Evolutionary conservation across 2,113 vertebrate genomes (phyloP).

Genomic region (Chionodraco myersi): DNA sequence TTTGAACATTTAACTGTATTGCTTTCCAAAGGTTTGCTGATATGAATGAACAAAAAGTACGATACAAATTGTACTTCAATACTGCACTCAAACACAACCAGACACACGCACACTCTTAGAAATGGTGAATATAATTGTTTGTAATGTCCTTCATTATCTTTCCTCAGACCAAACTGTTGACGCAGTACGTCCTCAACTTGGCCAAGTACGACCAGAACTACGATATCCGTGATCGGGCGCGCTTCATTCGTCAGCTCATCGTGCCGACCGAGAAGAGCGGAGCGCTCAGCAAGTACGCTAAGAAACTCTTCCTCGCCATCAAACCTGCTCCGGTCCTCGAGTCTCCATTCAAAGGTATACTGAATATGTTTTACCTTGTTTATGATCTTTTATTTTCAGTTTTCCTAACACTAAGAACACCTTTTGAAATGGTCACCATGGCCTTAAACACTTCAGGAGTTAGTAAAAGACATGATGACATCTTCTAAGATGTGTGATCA

Average conservation of each 20-base stretch:
- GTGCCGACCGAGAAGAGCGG: slow-evolving; percentile 97
- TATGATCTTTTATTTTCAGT: too few species aligned
- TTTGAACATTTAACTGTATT: slow-evolving; percentile 48
- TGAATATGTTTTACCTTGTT: too few species aligned
- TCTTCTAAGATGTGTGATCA: too few species aligned
- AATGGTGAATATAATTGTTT: not conserved
- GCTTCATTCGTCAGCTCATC: slow-evolving; percentile 97
- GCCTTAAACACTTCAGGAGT: too few species aligned
- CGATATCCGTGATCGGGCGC: slow-evolving; percentile 94
- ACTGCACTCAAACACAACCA: too few species aligned
- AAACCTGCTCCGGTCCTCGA: slow-evolving; percentile 96
- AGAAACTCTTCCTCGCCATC: slow-evolving; percentile 97
- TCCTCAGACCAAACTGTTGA: slow-evolving; percentile 94
- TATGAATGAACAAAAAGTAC: slow-evolving; percentile 36
- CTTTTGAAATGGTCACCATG: too few species aligned
- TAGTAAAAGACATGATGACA: too few species aligned
- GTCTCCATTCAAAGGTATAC: slow-evolving; percentile 95
- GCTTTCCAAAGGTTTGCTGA: slow-evolving; percentile 49
- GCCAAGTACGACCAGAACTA: slow-evolving; percentile 99
- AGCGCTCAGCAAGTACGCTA: slow-evolving; percentile 95
- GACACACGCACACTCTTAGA: not conserved
- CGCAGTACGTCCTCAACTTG: slow-evolving; percentile 97
- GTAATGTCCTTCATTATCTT: not conserved
- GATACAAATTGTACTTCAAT: too few species aligned
- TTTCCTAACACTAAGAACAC: too few species aligned